Base-by-base conservation (phyloP, 2,888 invertebrate genomes). In the Agrotis ipsilon region DNA sequence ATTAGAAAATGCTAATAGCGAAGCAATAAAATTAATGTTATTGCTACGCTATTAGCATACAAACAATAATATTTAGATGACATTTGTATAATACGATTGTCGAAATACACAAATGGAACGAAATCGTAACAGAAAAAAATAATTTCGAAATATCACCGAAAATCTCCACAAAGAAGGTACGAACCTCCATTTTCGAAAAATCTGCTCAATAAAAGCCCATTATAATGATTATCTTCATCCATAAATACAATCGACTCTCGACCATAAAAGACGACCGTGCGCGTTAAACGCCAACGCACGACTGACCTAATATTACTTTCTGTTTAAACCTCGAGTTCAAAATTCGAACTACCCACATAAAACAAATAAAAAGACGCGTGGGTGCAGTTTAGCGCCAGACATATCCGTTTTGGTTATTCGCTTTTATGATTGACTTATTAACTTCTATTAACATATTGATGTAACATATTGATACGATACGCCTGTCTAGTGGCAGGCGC, bases 261-360 rank as follows among this genome's bases (percentile, higher is more conserved):
- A 7, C 83, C 85, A 74, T 83, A 84, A 76, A 74, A 81, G 76
- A 87, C 86, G 83, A 85, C 82, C 68, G 80, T 39, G 45, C 80
- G 57, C 72, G 70, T 75, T 82, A 61, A 73, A 83, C 90, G 86
- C 90, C 92, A 86, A 90, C 91, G 87, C 90, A 68, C 70, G 75
- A 88, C 74, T 89, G 86, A 84, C 79, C 82, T 82, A 62, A 81
- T 75, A 69, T 78, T 73, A 70, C 72, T 73, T 75, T 81, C 80
- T 77, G 78, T 82, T 75, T 61, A 70, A 84, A 79, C 70, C 45
- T 70, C 52, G 62, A 68, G 60, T 82, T 85, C 81, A 71, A 86
- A 82, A 83, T 83, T 81, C 69, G 39, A 81, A 81, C 85, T 85
- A 85, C 85, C 85, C 83, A 86, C 87, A 64, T 83, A 52, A 75